Percentiles rank a stretch among this genome's conserved stretches.
phyloP scores from a whole-genome alignment of 2,888 invertebrate genomes.

The Stenchaetothrips biformis region DNA sequence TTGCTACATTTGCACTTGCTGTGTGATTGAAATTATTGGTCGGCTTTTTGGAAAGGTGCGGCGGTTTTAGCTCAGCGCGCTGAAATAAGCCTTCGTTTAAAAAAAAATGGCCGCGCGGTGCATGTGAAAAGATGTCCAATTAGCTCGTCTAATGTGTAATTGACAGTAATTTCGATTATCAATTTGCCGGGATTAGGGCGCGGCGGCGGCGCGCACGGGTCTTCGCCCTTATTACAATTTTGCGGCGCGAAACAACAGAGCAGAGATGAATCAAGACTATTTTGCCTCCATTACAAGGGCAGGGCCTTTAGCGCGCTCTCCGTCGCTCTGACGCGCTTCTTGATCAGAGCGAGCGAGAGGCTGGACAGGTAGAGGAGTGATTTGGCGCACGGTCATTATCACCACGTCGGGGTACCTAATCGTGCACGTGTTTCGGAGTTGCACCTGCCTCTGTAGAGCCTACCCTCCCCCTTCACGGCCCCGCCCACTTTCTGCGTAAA shows the following conservation, averaged over 20 bases:
- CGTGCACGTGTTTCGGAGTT: constrained; percentile 2
- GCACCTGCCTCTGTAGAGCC: not conserved
- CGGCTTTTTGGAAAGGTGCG: too few species aligned
- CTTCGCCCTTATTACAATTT: not conserved
- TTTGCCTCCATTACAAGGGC: too few species aligned
- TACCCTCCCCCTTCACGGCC: not conserved
- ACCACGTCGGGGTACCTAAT: constrained; percentile 13
- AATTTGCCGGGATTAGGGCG: not conserved
- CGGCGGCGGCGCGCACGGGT: not conserved
- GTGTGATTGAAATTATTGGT: too few species aligned
- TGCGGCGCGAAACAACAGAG: too few species aligned
- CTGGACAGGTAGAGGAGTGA: not conserved
- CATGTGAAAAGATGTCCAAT: not conserved
- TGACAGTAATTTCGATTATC: not conserved
- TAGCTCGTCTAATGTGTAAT: not conserved
- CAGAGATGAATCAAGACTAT: too few species aligned
- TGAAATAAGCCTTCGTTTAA: too few species aligned
- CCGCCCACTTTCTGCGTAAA: constrained; percentile 19
- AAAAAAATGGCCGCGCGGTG: not conserved
- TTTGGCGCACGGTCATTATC: constrained; percentile 16
- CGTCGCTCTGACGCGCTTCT: not conserved
- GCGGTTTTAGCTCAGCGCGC: too few species aligned
- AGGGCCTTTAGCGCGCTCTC: not conserved
- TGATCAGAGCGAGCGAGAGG: not conserved
- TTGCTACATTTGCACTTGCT: too few species aligned